Evolutionary conservation across 1,140 invertebrate genomes (phyloP), one percentile per base, ranked within the genome.

Genomic region (Sycobia sp.): DNA sequence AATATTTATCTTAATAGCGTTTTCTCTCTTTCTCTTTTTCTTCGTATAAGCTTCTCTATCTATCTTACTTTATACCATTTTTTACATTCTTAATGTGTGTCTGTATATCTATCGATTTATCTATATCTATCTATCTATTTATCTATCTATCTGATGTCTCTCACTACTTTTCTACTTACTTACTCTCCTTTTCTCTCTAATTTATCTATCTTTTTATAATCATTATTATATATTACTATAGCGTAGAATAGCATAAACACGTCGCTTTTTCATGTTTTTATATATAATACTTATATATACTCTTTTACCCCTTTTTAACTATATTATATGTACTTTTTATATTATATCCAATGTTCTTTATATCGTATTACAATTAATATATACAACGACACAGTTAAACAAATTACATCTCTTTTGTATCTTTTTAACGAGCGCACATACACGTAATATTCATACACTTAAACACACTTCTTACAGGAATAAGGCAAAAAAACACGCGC

Each of bases 41-140:
- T 60, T 67, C 69, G 70, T 58, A 46, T 62, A 46, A 55, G 65
- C 11, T 69, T 46, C 58, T n/a, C 32, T 22, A 73, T 47, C 23
- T 38, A 4, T 23, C 14, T 9, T 23, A 53, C 9, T 39, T 39
- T 27, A n/a, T 41, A 36, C 22, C 9, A 38, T 53, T 43, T 5
- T n/a, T n/a, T n/a, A n/a, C n/a, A n/a, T n/a, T n/a, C n/a, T n/a
- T n/a, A n/a, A 38, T 38, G 22, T 38, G 11, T 53, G 16, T n/a
- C n/a, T n/a, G n/a, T n/a, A n/a, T n/a, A n/a, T n/a, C n/a, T n/a
- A n/a, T n/a, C n/a, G n/a, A n/a, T n/a, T n/a, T n/a, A n/a, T n/a
- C n/a, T n/a, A n/a, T n/a, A n/a, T n/a, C n/a, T n/a, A n/a, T n/a
- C n/a, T n/a, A n/a, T n/a, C n/a, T n/a, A n/a, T n/a, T n/a, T 43